phyloP scores from a whole-genome alignment of 2,797 vertebrate genomes.

The Pitangus sulphuratus region DNA sequence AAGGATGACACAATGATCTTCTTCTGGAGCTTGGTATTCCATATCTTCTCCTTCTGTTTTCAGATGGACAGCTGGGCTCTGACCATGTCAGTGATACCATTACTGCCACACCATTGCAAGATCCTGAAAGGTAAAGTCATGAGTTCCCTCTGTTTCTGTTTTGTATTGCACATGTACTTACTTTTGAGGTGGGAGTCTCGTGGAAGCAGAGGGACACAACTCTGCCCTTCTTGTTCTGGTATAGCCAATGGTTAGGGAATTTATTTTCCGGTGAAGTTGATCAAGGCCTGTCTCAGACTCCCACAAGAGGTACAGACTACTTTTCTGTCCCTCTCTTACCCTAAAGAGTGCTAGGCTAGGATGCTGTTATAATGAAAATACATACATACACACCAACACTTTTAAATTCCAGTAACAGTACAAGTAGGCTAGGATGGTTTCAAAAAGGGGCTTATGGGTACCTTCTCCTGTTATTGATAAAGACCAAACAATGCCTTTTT shows the following conservation, averaged over 20 bases:
- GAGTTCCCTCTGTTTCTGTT: background rate
- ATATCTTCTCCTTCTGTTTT: background rate
- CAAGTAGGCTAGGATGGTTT: background rate
- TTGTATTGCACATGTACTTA: background rate
- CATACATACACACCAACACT: rapidly evolving
- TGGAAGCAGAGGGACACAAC: background rate
- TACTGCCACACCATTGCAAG: background rate
- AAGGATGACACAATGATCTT: background rate
- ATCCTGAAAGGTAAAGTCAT: background rate
- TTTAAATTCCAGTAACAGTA: background rate
- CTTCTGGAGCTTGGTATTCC: background rate
- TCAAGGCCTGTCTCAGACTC: background rate
- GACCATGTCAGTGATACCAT: rapidly evolving
- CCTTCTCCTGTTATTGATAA: background rate
- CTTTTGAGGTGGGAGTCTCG: rapidly evolving
- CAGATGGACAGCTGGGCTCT: background rate
- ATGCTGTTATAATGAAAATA: background rate
- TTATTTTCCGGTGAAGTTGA: background rate
- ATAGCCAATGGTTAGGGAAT: background rate
- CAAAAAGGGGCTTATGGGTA: background rate
- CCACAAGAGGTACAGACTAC: background rate
- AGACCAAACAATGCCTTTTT: background rate
- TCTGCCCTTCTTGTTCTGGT: background rate
- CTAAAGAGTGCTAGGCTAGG: background rate
- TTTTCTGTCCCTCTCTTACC: background rate